phyloP scores from a whole-genome alignment of 30 jellyfish, hydroid and myxozoan genomes.

The Hydractinia echinata region DNA sequence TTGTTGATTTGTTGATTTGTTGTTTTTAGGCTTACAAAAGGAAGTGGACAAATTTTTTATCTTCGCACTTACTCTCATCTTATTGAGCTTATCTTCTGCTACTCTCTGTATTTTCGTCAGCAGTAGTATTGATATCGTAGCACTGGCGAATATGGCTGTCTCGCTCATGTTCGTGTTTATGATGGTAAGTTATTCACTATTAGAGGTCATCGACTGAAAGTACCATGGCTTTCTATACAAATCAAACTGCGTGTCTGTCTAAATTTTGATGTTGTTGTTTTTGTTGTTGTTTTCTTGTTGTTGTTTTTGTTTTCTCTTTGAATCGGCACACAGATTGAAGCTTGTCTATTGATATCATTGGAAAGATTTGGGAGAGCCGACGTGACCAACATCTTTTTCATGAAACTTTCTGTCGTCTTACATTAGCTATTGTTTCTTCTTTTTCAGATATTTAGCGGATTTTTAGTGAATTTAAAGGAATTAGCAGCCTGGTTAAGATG shows the following conservation, averaged over 20 bases:
- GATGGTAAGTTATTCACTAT: slow-evolving; percentile 52
- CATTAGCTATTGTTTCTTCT: neutral
- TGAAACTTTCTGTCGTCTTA: neutral
- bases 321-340: neutral
- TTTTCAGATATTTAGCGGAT: slow-evolving; percentile 76
- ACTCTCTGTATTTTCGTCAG: slow-evolving; percentile 70
- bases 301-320: neutral
- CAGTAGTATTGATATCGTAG: slow-evolving; percentile 46
- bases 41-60: slow-evolving; percentile 55
- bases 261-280: neutral
- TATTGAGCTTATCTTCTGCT: slow-evolving; percentile 53
- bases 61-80: slow-evolving; percentile 39
- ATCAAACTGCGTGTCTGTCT: neutral
- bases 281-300: neutral
- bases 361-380: no score
- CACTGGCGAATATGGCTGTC: slow-evolving; percentile 60
- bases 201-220: neutral
- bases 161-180: slow-evolving; percentile 67
- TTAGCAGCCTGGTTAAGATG: slow-evolving; percentile 59
- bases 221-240: neutral
- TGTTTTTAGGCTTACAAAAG: slow-evolving; percentile 42
- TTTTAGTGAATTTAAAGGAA: slow-evolving; percentile 52
- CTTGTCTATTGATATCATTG: no score
- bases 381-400: no score
- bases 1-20: neutral